Evolutionary conservation across 2,888 invertebrate genomes (phyloP), one percentile per base, ranked within the genome.

Genomic region (Lumbricus terrestris): DNA sequence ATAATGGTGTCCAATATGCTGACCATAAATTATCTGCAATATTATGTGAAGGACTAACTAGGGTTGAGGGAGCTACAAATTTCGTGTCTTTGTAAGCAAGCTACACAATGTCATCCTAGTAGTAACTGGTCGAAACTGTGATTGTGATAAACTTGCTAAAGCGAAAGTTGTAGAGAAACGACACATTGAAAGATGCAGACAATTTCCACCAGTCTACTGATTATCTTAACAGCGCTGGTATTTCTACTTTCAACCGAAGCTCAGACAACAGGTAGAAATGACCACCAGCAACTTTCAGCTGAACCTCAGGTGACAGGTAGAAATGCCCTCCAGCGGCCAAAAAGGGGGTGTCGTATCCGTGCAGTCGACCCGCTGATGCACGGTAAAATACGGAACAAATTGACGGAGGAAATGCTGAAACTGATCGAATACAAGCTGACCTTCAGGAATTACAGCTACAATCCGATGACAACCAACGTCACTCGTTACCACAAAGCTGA

Each of bases 371-470:
- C 23, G 15, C 54, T 47, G 89, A 54, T 34, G 89, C 38, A 54
- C 34, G 47, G 15, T 16, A 13, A 3, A 1, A 15, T 33, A 89
- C n/a, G 33, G n/a, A 54, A 40, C 15, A 40, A 88, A 69, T 33
- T 91, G 47, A 83, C 82, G 23, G 82, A 82, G 35, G 91, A 90
- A 23, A 90, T 90, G n/a, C 54, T 89, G 15, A 91, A 92, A 35
- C 90, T 92, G 13, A 91, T 92, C 82, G 88, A 92, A 33, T 92
- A 92, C 88, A 88, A 91, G 40, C 38, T 92, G 20, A 29, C 35
- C 33, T 91, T 92, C 82, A 82, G 47, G 34, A 91, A 92, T 88
- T 92, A 92, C 90, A 54, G 90, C 13, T 42, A n/a, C 23, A 92
- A 91, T 69, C 92, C 92, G 20, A 85, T 92, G 37, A 42, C 85